Base-by-base conservation (phyloP, 53 echinoderm and acorn worm species). In the Zoroaster sp. region DNA sequence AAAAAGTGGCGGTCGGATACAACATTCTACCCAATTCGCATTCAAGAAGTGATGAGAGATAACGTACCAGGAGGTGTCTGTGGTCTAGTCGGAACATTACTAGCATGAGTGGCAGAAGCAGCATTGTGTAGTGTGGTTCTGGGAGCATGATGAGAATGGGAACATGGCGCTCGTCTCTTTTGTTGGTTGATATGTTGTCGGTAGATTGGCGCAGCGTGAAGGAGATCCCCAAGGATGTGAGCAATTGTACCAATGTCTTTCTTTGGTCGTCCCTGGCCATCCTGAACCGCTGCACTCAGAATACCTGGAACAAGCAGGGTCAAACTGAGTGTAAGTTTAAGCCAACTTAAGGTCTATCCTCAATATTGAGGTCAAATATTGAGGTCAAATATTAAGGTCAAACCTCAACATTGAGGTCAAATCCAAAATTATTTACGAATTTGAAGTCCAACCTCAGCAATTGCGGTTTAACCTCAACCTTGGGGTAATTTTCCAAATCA, bases 231-330 rank as follows among this genome's bases (percentile, higher is more conserved):
- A 18, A 93, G 34, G 20, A 93, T 93, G 30, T 83, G 89, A 68
- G 88, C 88, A 33, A 93, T 93, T 28, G 93, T 93, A 77, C 89
- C 89, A 77, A 93, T 88, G 69, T 93, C 93, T 35, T 83, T 89
- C 36, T 89, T 89, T 12, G 89, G 93, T 69, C 86, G 75, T 28
- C 93, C 93, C 35, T 82, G 72, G 39, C 83, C 82, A 35, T 89
- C 93, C 20, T 86, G 83, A 32, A 93, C 89, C 4, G 93, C 93
- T 40, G 89, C 76, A 69, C 89, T 89, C 86, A 93, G 82, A 38
- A 89, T 89, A 35, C 93, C 93, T 93, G 53, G 5, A 88, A 63
- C 30, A 36, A 51, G 38, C 40, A 3, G 4, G 25, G 80, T 80
- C 14, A 80, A 30, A 80, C 63, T 59, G 63, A 0, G 63, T 59